These are phyloP conservation scores for Atta texana DNA, from an alignment of 1,140 invertebrate genomes.

Conservation along the genomic window DNA sequence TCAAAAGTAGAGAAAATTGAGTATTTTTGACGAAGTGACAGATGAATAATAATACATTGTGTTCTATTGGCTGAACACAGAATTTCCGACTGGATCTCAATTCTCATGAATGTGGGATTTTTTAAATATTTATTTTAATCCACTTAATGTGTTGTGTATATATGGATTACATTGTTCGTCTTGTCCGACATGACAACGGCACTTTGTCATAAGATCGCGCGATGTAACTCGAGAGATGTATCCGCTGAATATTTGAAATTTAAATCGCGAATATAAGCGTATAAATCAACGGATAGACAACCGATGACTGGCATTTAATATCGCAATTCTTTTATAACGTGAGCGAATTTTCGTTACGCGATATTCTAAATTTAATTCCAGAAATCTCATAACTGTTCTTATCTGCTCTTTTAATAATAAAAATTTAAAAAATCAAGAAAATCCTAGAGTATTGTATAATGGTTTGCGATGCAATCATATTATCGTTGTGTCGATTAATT, in stretches of 20 bases:
- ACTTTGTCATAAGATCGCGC: slow-evolving; percentile 76
- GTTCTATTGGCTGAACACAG: neutral
- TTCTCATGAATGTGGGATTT: slow-evolving; percentile 35
- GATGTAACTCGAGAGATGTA: slow-evolving; percentile 66
- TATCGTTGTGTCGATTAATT: neutral
- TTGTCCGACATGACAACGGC: slow-evolving; percentile 73
- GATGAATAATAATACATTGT: slow-evolving; percentile 1
- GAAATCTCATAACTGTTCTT: slow-evolving; percentile 9
- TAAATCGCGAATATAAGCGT: slow-evolving; percentile 69
- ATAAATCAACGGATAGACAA: slow-evolving; percentile 66
- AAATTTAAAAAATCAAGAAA: neutral
- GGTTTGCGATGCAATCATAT: neutral
- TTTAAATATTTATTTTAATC: slow-evolving; percentile 62
- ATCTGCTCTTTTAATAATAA: neutral
- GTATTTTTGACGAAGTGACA: neutral
- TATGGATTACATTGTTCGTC: slow-evolving; percentile 62
- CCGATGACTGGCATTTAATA: slow-evolving; percentile 61
- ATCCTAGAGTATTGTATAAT: neutral
- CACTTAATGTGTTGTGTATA: neutral
- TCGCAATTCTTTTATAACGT: slow-evolving; percentile 29
- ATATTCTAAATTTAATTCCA: neutral
- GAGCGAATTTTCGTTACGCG: slow-evolving; percentile 45
- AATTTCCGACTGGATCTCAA: neutral
- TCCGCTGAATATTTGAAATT: slow-evolving; percentile 75
- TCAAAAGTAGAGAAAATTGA: neutral